A percentile compares a stretch with the other conserved stretches of the same genome.
Evolutionary conservation across 2,888 invertebrate species (phyloP).

Genomic region (Hedya salicella): DNA sequence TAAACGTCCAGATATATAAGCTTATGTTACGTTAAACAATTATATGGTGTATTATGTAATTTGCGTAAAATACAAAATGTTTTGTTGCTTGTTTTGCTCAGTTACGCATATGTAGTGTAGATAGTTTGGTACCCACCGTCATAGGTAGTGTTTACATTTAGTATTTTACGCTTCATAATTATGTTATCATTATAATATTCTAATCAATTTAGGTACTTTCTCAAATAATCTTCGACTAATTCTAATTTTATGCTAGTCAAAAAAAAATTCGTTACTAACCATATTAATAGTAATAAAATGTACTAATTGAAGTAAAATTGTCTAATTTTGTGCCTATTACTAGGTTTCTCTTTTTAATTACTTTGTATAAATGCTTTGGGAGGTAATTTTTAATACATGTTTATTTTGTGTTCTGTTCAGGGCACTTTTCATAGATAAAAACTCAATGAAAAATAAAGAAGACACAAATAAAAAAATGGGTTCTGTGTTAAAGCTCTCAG

Average conservation of each 20-base stretch:
- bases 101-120: conserved; percentile 64
- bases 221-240: conserved; percentile 60
- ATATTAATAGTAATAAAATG: conserved; percentile 10
- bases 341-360: background rate
- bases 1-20: conserved; percentile 21
- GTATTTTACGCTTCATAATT: conserved; percentile 65
- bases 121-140: conserved; percentile 53
- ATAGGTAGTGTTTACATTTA: conserved; percentile 55
- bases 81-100: conserved; percentile 61
- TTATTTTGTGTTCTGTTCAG: background rate
- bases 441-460: too few relatives aligned
- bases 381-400: background rate
- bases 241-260: conserved; percentile 68
- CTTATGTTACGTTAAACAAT: conserved; percentile 40
- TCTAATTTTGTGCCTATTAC: background rate
- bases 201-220: conserved; percentile 32
- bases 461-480: too few relatives aligned
- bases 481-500: too few relatives aligned
- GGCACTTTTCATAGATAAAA: too few relatives aligned
- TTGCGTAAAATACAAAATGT: conserved; percentile 72
- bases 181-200: conserved; percentile 24
- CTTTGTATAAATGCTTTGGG: background rate
- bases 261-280: conserved; percentile 56
- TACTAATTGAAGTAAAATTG: background rate
- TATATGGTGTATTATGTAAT: conserved; percentile 54